Base-by-base conservation (phyloP, 1,140 invertebrate genomes). In the Drosophila trapezifrons region DNA sequence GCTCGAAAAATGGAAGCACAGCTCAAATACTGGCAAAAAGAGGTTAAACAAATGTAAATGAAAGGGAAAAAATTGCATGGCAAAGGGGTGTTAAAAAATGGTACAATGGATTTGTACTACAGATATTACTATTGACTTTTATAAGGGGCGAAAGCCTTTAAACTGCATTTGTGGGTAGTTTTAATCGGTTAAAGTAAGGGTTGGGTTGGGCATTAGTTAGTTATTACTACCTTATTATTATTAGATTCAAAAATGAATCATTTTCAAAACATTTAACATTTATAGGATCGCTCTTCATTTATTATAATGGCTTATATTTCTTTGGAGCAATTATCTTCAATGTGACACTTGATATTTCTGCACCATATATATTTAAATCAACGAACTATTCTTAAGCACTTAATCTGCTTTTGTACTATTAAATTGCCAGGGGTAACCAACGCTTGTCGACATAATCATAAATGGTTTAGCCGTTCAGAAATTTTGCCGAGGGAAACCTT, bases 401-500 rank as follows among this genome's bases (percentile, higher is more conserved):
- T 32, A 49, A 29, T 17, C 22, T n/a, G 25, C 15, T 29, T n/a
- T 29, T 4, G 12, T 27, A 10, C 32, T 12, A 27, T 25, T 59
- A 64, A 42, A 64, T 35, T 32, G 8, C 22, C 22, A 49, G 10
- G 4, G 49, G 13, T 7, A 43, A 4, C 15, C 9, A 49, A 18
- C 12, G 27, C 32, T 27, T 47, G 4, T n/a, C 12, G 22, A 17
- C 32, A 57, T 70, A 71, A 47, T 47, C 65, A 38, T 32, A 71
- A 71, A 70, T 71, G 27, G 42, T 40, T 70, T 46, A 38, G 13
- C 18, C 17, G 22, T 35, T 46, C 13, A 6, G 3, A 40, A 47
- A 32, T 40, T 27, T 52, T 45, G n/a, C 4, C 8, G 18, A 15
- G 27, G 35, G 45, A 43, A 69, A 69, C 65, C 65, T 66, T 69